Evolutionary conservation across 2,113 vertebrate species (phyloP), one percentile per base, ranked within the genome.

Genomic region (Beaufortia kweichowensis): DNA sequence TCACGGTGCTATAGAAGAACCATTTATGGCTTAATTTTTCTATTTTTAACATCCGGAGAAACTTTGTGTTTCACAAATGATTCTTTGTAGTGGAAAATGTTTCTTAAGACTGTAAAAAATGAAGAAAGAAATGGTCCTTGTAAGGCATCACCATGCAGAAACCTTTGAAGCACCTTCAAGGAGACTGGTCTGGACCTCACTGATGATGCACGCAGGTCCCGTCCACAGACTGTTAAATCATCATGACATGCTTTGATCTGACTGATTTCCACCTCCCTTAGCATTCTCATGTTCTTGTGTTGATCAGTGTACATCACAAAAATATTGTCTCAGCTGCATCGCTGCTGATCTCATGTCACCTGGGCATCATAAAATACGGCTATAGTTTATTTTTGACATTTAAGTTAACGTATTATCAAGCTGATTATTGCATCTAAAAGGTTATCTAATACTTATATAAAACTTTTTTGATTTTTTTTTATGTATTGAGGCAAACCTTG

Each of bases 241-340:
- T 79, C 53, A 46, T 26, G 61, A 41, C 53, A 21, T n/a, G 57
- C 81, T 82, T 82, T 77, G 71, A 73, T 79, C 67, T 82, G 66
- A 41, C 67, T 53, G 31, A 69, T 69, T 46, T 69, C 17, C 64
- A 3, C 33, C 56, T 79, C 78, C 57, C 76, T 65, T 41, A 29
- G 57, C 59, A 50, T 23, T 65, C 65, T 65, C 74, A 29, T 31
- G 14, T 68, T 46, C 71, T 70, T 14, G 59, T 46, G 67, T 62
- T 1, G 21, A 23, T 33, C 14, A 15, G n/a, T 78, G 23, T 24
- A 56, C 63, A 41, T 56, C 2, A 35, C 81, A 68, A 80, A 35
- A 80, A 83, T 80, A 74, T 83, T 79, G 61, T 77, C 71, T 77
- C 81, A 80, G 74, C 77, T 79, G 77, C 43, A 4, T 48, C 0